Evolutionary conservation across 1,140 invertebrate species (phyloP), one percentile per base, ranked within the genome.

Genomic region (Hylaeus anthracinus): DNA sequence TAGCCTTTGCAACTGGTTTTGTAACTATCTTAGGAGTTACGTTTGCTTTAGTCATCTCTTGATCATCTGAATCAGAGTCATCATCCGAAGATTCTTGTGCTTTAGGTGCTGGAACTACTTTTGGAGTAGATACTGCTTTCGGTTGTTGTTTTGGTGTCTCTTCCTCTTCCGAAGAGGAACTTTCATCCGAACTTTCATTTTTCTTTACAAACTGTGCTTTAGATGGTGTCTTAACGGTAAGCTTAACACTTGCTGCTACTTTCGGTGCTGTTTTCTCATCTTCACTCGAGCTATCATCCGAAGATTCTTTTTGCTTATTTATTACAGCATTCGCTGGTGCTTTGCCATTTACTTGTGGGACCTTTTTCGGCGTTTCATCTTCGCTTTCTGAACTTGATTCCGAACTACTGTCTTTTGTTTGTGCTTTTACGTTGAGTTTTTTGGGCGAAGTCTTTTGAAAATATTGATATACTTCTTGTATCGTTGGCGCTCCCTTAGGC

Each of bases 401-500:
- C 41, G 93, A 94, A 80, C 92, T 93, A 41, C 90, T 91, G 9
- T 90, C 81, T 70, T 92, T 89, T 14, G 88, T 88, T 15, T 84
- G 48, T 51, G 81, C 76, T 67, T 91, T 89, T 12, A 91, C 58
- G 5, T 89, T 85, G 53, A 95, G 76, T 71, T 95, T 95, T 56
- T 93, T 94, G 3, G 88, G 69, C 0, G 93, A 92, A 60, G 83
- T 94, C 37, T 92, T 93, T 87, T 94, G 94, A 86, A 93, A 95
- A 79, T 92, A 91, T 37, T 91, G 86, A 37, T 94, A 85, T 5
- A 95, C 90, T 0, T 95, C 94, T 0, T 81, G n/a, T 3, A 95
- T 85, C 10, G 90, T 92, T 1, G 95, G 94, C 1, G 92, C 93
- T 66, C 94, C 94, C 86, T 95, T 95, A 3, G 91, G 91, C 9